Evolutionary conservation across 2,797 vertebrate species (phyloP), one percentile per base, ranked within the genome.

Genomic region (Lepilemur septentrionalis): DNA sequence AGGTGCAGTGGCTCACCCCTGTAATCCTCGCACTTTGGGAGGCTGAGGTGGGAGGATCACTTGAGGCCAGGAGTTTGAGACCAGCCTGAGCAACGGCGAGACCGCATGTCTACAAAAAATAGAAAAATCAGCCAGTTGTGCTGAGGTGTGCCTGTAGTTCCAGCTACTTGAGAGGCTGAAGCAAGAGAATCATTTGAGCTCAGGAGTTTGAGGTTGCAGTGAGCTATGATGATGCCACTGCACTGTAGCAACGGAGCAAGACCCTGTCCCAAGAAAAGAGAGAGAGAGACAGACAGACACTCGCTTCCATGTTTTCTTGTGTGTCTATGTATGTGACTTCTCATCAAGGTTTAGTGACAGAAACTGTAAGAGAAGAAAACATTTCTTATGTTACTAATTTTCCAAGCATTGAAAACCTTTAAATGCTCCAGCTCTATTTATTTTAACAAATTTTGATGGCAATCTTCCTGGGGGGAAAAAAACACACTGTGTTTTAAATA

Each of bases 401-500:
- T 72, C 79, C 30, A 86, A 89, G 86, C 57, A 94, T 18, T 70
- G 35, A 94, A 89, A 91, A 73, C 6, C 10, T 96, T 79, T 94
- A 41, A 89, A 70, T 83, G 83, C 59, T n/a, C 70, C 79, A 88
- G 46, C 50, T 90, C 32, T 89, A 85, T 78, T 75, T 92, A 92
- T 90, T 92, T 92, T 94, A 79, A 85, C 48, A 96, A 91, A 79
- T 65, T 79, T 83, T 89, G 18, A 89, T 81, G 46, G 11, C 46
- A 84, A 76, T 87, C 46, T 84, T 92, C 61, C 28, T 82, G 50
- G 35, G 20, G 43, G 0, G 22, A 65, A 59, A 87, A 25, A 59
- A 84, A 38, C 46, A 41, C 50, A 55, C 80, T 90, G 7, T 82
- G 22, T 57, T 90, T 50, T 38, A 84, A 76, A 57, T 81, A 76